phyloP scores from a whole-genome alignment of 1,140 invertebrate genomes.

The Drosophila teissieri region DNA sequence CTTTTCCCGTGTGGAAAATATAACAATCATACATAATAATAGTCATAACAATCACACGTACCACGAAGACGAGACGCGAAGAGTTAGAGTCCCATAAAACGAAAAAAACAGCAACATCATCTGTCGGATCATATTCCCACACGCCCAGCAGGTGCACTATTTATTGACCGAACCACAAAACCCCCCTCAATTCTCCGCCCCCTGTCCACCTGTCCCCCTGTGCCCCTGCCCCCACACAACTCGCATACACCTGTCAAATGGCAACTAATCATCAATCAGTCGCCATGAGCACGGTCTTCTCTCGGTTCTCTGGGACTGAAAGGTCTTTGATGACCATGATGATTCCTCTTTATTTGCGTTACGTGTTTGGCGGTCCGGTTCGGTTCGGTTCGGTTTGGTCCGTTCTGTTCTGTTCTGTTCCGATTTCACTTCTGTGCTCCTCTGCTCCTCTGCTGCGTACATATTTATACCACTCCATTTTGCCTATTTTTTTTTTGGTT shows the following conservation, averaged over 20 bases:
- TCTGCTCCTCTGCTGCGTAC: constrained; percentile 18
- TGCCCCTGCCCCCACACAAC: background rate
- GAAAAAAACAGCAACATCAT: constrained; percentile 46
- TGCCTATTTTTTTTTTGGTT: background rate
- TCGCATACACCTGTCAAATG: constrained; percentile 61
- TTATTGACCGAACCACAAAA: constrained; percentile 35
- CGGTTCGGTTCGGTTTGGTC: constrained; percentile 1
- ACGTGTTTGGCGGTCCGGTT: constrained; percentile 47
- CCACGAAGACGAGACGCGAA: background rate
- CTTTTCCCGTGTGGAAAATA: constrained; percentile 39
- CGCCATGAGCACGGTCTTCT: constrained; percentile 46
- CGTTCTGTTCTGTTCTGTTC: constrained; percentile 13
- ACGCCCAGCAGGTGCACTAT: constrained; percentile 48
- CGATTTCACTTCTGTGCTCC: constrained; percentile 64
- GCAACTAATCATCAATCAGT: constrained; percentile 77
- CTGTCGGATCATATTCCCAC: constrained; percentile 48
- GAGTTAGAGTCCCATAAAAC: constrained; percentile 8
- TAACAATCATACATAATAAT: constrained; percentile 68
- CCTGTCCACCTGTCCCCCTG: no score
- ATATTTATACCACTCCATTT: constrained; percentile 2
- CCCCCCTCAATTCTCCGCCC: background rate
- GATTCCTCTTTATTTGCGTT: constrained; percentile 61
- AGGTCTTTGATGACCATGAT: constrained; percentile 8
- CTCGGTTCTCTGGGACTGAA: constrained; percentile 7
- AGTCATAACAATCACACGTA: constrained; percentile 53